These are phyloP conservation scores for Drosophila repleta DNA, from an alignment of 1,140 invertebrate genomes.

Conservation along the genomic window DNA sequence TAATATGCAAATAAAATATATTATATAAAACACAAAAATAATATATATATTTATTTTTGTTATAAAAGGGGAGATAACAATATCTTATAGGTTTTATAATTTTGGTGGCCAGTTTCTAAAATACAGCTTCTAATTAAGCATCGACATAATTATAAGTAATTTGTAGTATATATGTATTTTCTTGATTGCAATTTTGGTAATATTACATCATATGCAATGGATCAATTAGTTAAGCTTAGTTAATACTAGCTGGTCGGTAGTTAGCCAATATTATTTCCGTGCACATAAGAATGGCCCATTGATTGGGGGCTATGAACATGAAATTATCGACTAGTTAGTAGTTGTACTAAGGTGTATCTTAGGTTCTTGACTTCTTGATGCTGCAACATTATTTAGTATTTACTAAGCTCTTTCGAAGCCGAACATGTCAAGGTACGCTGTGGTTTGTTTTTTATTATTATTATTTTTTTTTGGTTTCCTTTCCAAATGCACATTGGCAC, in stretches of 20 bases:
- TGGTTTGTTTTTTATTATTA: conserved; percentile 13
- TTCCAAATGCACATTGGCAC: conserved; percentile 36
- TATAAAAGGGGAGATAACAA: no score
- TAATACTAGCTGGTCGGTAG: conserved; percentile 8
- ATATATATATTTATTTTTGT: no score
- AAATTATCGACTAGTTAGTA: conserved; percentile 32
- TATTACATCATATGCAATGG: background rate
- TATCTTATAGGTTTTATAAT: no score
- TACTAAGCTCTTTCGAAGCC: conserved; percentile 8
- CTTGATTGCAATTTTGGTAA: background rate
- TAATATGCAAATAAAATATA: no score
- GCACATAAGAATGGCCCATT: background rate
- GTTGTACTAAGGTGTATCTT: conserved; percentile 22
- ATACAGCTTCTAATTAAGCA: no score
- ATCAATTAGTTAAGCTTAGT: conserved; percentile 5
- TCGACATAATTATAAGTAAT: background rate
- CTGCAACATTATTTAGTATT: conserved; percentile 21
- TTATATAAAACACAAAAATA: no score
- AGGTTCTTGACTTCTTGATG: conserved; percentile 16
- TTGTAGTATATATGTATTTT: background rate
- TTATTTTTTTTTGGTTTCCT: conserved; percentile 19
- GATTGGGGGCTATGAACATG: conserved; percentile 5
- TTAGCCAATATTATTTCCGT: conserved; percentile 6
- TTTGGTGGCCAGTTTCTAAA: no score
- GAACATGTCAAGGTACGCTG: conserved; percentile 48